These are phyloP conservation scores for Selenia dentaria DNA, from an alignment of 2,888 invertebrate species.

Conservation along the genomic window DNA sequence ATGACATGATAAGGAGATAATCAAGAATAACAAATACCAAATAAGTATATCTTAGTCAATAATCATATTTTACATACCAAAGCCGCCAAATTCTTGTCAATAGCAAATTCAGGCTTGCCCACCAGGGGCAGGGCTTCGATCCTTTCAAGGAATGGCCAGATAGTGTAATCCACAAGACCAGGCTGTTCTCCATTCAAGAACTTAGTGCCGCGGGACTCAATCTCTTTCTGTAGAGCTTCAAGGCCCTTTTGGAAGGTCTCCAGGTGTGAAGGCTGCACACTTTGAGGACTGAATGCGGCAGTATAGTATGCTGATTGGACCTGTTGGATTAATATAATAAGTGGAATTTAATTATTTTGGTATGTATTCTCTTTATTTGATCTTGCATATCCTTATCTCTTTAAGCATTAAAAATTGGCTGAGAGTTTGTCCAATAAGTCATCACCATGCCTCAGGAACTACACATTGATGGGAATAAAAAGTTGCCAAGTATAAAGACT, in stretches of 20 bases:
- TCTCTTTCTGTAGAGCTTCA: conserved; percentile 87
- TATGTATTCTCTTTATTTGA: too few relatives aligned
- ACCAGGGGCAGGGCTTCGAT: conserved; percentile 83
- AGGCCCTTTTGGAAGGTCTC: conserved; percentile 84
- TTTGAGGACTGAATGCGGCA: conserved; percentile 69
- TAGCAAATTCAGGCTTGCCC: conserved; percentile 85
- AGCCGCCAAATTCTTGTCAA: conserved; percentile 86
- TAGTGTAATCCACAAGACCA: conserved; percentile 92
- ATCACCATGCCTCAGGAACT: too few relatives aligned
- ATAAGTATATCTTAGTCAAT: too few relatives aligned
- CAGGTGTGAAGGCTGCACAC: conserved; percentile 62
- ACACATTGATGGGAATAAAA: too few relatives aligned
- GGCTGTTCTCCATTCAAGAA: conserved; percentile 89
- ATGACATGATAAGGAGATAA: too few relatives aligned
- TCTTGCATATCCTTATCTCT: too few relatives aligned
- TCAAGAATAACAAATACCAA: too few relatives aligned
- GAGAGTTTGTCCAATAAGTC: too few relatives aligned
- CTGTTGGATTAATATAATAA: too few relatives aligned
- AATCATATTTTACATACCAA: conserved; percentile 82
- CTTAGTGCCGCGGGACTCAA: conserved; percentile 84
- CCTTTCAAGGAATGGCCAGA: conserved; percentile 94
- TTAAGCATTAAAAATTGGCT: too few relatives aligned
- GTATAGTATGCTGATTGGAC: conserved; percentile 82
- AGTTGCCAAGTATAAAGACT: too few relatives aligned
- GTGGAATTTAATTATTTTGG: too few relatives aligned